Evolutionary conservation across 2,888 invertebrate species (phyloP), one percentile per base, ranked within the genome.

Genomic region (Tenthredo mesomela): DNA sequence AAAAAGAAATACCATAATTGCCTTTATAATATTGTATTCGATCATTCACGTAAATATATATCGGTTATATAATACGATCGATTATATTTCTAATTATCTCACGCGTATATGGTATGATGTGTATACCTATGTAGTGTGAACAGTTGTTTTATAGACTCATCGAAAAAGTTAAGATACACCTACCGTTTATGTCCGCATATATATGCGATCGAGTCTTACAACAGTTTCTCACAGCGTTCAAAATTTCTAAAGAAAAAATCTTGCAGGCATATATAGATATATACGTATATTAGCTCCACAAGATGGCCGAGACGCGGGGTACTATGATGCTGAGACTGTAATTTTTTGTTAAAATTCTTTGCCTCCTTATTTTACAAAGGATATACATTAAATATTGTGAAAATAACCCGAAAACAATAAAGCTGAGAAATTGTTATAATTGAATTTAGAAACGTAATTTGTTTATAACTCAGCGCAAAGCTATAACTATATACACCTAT

Each of bases 241-340:
- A 29, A 29, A 29, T 54, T n/a, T 50, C 29, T 54, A 18, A 77
- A 54, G 33, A 77, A 50, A 29, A 33, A 77, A 50, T 40, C 73
- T 15, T 43, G 21, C 43, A 40, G 10, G 43, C 9, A 73, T 43
- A 70, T 37, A 37, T 2, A 65, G 4, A 65, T 65, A 29, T 10
- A 2, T 29, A 29, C 29, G 18, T 2, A 54, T 43, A 61, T 61
- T 61, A 54, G 61, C 15, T 40, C 40, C n/a, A 25, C 80, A 80
- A 80, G 80, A 80, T 80, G 80, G 80, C 80, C 40, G 80, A 73
- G 40, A n/a, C 7, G 50, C 29, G 18, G 58, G 37, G 10, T 58
- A n/a, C n/a, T n/a, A 0, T 58, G 29, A 18, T 29, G 54, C 18
- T 29, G 29, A 33, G 77, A 77, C 47, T n/a, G 50, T 54, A 18